Evolutionary conservation across 2,797 vertebrate genomes (phyloP).

Genomic region (Catostomus latipinnis): DNA sequence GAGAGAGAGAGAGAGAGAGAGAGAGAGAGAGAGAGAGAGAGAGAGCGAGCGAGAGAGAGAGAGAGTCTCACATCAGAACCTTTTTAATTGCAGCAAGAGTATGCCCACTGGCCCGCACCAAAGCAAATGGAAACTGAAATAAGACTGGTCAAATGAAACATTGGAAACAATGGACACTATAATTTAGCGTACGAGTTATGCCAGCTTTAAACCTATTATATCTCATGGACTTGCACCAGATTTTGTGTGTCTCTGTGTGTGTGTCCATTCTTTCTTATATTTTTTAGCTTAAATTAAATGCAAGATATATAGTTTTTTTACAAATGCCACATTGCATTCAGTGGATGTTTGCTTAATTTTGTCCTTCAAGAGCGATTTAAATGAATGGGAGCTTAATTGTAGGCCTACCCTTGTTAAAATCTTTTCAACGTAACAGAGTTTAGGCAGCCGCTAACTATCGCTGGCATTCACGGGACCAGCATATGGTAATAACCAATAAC

Average conservation of each 20-base stretch:
- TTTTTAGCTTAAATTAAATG: conserved; percentile 4
- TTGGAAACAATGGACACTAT: conserved; percentile 45
- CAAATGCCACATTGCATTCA: background rate
- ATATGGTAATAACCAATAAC: too few relatives aligned
- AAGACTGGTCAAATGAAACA: conserved; percentile 54
- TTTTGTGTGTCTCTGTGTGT: background rate
- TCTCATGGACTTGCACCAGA: conserved; percentile 18
- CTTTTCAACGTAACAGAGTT: background rate
- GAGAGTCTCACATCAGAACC: conserved; percentile 28
- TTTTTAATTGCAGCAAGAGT: conserved; percentile 42
- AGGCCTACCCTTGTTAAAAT: too few relatives aligned
- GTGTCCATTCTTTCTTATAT: background rate
- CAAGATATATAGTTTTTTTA: conserved; percentile 27
- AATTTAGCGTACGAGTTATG: conserved; percentile 50
- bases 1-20: background rate
- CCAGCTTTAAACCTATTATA: conserved; percentile 49
- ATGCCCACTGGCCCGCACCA: conserved; percentile 46
- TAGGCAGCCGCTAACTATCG: background rate
- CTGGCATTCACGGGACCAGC: too few relatives aligned
- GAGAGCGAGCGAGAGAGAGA: background rate
- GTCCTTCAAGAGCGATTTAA: background rate
- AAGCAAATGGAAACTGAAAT: conserved; percentile 55
- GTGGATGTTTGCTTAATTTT: conserved; percentile 6
- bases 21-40: too few relatives aligned
- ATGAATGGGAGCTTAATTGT: too few relatives aligned